phyloP scores from a whole-genome alignment of 2,797 vertebrate species.

The Nyctalus aviator region DNA sequence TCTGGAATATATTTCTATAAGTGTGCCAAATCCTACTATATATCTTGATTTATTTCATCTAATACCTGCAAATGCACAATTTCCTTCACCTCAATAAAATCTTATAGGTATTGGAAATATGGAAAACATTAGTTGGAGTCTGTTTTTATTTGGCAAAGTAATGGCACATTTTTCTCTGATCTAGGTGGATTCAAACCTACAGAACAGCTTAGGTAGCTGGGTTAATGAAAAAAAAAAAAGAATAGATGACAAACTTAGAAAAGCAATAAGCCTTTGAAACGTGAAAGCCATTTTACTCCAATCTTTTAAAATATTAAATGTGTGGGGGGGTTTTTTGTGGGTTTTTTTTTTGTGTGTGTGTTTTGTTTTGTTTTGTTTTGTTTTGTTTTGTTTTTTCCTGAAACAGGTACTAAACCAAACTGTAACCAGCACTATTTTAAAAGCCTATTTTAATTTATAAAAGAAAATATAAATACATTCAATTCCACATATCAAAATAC shows the following conservation, averaged over 20 bases:
- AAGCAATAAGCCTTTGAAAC: neutral
- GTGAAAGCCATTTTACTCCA: neutral
- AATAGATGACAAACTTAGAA: neutral
- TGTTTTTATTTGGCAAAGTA: neutral
- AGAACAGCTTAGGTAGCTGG: neutral
- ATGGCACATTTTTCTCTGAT: neutral
- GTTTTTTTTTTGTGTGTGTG: neutral
- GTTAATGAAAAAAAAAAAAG: neutral
- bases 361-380: too few species aligned
- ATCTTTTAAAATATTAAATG: neutral
- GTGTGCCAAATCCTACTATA: neutral
- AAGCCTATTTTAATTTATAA: neutral
- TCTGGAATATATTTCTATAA: neutral
- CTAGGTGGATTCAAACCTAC: neutral
- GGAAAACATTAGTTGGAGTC: neutral
- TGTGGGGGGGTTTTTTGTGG: too few species aligned
- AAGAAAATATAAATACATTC: neutral
- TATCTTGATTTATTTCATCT: neutral
- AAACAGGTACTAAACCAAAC: neutral
- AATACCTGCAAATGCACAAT: neutral
- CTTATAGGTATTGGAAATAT: neutral
- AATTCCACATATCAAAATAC: neutral
- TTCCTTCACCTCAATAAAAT: neutral
- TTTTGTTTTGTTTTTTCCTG: neutral
- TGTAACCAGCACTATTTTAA: neutral